Evolutionary conservation across 2,797 vertebrate species (phyloP).

Genomic region (Carcharodon carcharias): DNA sequence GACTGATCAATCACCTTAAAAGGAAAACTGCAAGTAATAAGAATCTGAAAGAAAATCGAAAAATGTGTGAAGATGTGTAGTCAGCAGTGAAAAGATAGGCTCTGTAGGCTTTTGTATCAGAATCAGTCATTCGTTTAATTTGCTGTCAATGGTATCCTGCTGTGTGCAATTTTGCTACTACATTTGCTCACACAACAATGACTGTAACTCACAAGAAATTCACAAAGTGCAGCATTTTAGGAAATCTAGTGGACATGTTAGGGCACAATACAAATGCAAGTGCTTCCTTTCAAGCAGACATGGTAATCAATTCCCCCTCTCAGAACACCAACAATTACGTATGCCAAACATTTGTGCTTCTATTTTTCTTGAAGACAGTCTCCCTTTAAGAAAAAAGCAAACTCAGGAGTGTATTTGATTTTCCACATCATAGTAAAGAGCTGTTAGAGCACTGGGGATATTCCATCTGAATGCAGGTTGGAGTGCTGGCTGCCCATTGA

Average conservation of each 20-base stretch:
- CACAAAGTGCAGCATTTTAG: background rate
- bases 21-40: too few species aligned
- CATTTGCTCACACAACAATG: background rate
- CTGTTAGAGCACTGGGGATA: background rate
- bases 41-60: background rate
- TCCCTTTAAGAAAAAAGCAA: background rate
- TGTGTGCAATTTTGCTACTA: background rate
- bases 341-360: background rate
- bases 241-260: background rate
- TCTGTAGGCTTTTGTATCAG: too few species aligned
- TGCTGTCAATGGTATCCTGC: background rate
- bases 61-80: background rate
- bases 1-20: background rate
- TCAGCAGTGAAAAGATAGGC: too few species aligned
- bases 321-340: background rate
- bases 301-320: background rate
- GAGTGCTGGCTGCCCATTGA: background rate
- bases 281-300: background rate
- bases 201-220: background rate
- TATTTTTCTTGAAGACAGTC: background rate
- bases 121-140: background rate
- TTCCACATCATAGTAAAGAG: background rate
- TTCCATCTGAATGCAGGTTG: background rate
- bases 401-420: background rate
- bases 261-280: background rate